Percentiles rank a stretch among this genome's conserved stretches.
Evolutionary conservation across 2,888 invertebrate species (phyloP).

Genomic region (Pachydiplax longipennis): DNA sequence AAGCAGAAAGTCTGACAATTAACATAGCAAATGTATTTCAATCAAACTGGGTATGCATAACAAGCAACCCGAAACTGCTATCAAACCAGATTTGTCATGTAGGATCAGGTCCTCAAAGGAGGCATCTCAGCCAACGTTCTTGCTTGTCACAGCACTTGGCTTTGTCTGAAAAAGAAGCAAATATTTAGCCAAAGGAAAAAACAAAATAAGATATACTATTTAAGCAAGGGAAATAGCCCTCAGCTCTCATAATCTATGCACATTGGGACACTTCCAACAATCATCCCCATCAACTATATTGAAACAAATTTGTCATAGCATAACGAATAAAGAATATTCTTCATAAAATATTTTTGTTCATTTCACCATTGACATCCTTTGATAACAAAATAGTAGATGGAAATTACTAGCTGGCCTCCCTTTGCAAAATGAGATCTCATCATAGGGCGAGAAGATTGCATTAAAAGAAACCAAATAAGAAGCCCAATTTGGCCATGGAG

Average conservation of each 20-base stretch:
- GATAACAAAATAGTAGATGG: not conserved
- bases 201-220: not conserved
- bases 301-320: not conserved
- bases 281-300: not conserved
- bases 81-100: not conserved
- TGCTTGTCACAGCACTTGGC: not conserved
- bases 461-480: too few species aligned
- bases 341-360: not conserved
- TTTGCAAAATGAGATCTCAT: not conserved
- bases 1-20: not conserved
- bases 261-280: constrained; percentile 22
- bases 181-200: not conserved
- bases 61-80: not conserved
- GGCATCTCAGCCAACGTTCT: not conserved
- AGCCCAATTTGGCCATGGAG: too few species aligned
- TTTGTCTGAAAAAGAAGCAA: not conserved
- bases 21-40: not conserved
- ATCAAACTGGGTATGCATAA: not conserved
- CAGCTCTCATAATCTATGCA: constrained; percentile 47
- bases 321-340: not conserved
- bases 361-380: not conserved
- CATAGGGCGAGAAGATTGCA: not conserved
- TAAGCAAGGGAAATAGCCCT: not conserved
- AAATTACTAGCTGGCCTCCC: not conserved
- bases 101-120: not conserved